Conservation (phyloP, 1,140 invertebrate genomes). For the Pararge aegeria region DNA sequence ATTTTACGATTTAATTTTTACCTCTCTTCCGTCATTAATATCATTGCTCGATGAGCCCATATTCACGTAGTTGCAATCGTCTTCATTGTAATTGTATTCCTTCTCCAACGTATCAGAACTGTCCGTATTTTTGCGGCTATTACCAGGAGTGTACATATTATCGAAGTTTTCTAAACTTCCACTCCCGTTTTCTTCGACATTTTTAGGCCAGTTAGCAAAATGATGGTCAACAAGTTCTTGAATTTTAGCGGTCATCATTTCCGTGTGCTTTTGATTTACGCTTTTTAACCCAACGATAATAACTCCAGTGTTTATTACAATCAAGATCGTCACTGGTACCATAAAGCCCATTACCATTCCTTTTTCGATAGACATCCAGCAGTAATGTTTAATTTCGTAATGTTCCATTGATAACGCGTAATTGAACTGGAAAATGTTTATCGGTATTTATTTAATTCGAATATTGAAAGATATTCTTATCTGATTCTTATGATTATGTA, state of each 20-base stretch:
- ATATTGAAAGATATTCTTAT: background rate
- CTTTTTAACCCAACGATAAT: conserved; percentile 69
- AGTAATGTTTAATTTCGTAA: conserved; percentile 85
- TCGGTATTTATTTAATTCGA: background rate
- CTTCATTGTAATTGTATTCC: conserved; percentile 60
- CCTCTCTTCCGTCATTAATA: conserved; percentile 52
- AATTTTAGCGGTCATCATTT: conserved; percentile 62
- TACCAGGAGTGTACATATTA: conserved; percentile 54
- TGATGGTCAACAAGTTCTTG: conserved; percentile 67
- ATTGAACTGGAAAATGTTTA: conserved; percentile 79
- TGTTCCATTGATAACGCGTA: conserved; percentile 82
- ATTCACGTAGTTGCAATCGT: conserved; percentile 56
- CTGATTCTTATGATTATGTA: too few relatives aligned
- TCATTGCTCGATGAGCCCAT: conserved; percentile 36
- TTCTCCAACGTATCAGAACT: conserved; percentile 68
- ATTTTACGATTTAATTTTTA: too few relatives aligned
- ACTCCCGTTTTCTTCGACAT: conserved; percentile 16
- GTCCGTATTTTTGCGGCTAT: conserved; percentile 66
- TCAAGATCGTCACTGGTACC: conserved; percentile 83
- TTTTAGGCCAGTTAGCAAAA: conserved; percentile 60
- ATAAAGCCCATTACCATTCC: conserved; percentile 87
- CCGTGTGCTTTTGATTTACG: conserved; percentile 65
- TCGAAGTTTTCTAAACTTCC: conserved; percentile 60
- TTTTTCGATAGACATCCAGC: conserved; percentile 86
- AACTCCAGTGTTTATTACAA: conserved; percentile 81